phyloP scores from a whole-genome alignment of 2,797 vertebrate genomes.

The Alauda arvensis region DNA sequence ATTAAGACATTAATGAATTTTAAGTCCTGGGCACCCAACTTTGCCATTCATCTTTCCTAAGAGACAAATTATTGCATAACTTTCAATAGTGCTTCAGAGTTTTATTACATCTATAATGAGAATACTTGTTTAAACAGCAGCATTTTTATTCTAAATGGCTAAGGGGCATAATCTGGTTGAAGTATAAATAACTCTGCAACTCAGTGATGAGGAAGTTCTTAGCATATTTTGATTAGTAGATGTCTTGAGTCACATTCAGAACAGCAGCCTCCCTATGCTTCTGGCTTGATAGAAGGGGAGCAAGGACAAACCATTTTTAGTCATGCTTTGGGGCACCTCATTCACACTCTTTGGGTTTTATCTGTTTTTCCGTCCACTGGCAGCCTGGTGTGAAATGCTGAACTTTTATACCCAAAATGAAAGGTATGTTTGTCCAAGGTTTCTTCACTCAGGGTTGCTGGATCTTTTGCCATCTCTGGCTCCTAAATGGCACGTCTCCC shows the following conservation, averaged over 20 bases:
- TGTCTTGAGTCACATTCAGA: background rate
- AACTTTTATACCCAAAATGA: background rate
- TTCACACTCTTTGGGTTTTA: background rate
- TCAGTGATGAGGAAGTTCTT: constrained; percentile 16
- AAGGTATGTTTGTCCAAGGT: background rate
- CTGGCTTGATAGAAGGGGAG: background rate
- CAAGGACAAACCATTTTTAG: background rate
- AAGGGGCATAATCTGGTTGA: background rate
- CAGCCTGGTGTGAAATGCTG: background rate
- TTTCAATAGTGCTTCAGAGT: constrained; percentile 77
- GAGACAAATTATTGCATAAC: constrained; percentile 90
- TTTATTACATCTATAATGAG: constrained; percentile 41
- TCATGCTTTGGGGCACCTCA: background rate
- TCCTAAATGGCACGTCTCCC: background rate
- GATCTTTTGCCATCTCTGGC: background rate
- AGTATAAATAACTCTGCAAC: constrained; percentile 36
- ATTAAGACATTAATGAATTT: constrained; percentile 89
- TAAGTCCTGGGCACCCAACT: constrained; percentile 74
- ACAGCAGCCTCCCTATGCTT: background rate
- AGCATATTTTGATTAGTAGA: background rate
- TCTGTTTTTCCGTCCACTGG: background rate
- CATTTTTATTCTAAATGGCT: constrained; percentile 47
- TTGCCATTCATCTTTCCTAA: constrained; percentile 82
- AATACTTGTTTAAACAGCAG: constrained; percentile 49
- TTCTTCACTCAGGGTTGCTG: background rate